Evolutionary conservation across 2,888 invertebrate genomes (phyloP).

Genomic region (Bellardia pandia): DNA sequence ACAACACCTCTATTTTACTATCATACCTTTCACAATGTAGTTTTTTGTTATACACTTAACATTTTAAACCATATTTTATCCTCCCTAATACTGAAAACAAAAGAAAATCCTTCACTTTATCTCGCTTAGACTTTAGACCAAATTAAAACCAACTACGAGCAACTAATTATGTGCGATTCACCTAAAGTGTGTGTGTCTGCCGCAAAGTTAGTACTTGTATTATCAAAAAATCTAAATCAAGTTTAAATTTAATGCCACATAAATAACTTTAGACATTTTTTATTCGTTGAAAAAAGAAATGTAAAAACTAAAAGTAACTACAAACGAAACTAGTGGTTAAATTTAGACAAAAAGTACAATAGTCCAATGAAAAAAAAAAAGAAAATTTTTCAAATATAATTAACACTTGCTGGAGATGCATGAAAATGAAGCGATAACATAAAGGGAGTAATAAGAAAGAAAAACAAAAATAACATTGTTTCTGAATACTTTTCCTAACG

Average conservation of each 20-base stretch:
- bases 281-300: not conserved
- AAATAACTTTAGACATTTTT: constrained; percentile 60
- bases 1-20: too few species aligned
- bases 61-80: not conserved
- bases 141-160: constrained; percentile 10
- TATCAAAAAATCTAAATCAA: constrained; percentile 64
- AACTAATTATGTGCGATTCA: constrained; percentile 56
- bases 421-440: constrained; percentile 2
- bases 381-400: constrained; percentile 22
- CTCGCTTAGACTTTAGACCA: constrained; percentile 1
- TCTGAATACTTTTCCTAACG: too few species aligned
- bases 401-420: constrained; percentile 14
- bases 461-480: not conserved
- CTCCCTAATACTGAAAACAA: not conserved
- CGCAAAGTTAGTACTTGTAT: constrained; percentile 22
- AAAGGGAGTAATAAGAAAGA: not conserved
- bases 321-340: constrained; percentile 11
- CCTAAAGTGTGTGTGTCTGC: constrained; percentile 23
- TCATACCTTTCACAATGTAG: not conserved
- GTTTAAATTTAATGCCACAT: constrained; percentile 69
- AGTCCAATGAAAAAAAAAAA: not conserved
- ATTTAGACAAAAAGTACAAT: not conserved
- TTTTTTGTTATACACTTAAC: not conserved
- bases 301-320: not conserved
- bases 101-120: constrained; percentile 28